A percentile compares a stretch with the other conserved stretches of the same genome.
phyloP scores from a whole-genome alignment of 2,113 vertebrate genomes.

The Coracopsis vasa region DNA sequence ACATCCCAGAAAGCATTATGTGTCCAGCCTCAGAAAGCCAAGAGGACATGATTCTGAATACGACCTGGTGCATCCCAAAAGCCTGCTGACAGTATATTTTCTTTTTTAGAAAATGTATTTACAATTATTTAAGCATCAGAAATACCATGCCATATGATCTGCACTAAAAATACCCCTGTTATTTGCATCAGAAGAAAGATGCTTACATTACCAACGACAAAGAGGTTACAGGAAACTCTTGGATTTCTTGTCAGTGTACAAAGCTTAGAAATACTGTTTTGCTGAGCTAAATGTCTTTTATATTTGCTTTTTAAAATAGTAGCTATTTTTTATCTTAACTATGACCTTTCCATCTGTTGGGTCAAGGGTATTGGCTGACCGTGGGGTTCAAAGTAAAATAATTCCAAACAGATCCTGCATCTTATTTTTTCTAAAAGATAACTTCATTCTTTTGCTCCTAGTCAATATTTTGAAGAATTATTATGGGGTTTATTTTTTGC shows the following conservation, averaged over 20 bases:
- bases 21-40: not conserved
- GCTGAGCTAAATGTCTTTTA: not conserved
- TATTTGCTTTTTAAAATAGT: not conserved
- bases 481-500: not conserved
- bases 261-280: not conserved
- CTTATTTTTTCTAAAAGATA: not conserved
- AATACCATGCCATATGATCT: not conserved
- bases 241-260: not conserved
- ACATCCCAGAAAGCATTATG: accelerated
- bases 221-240: not conserved
- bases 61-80: not conserved
- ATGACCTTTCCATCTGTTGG: not conserved
- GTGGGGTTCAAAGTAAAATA: not conserved
- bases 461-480: not conserved
- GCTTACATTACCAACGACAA: not conserved
- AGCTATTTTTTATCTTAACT: not conserved
- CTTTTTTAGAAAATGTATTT: not conserved
- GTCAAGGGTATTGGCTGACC: not conserved
- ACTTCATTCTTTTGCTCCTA: not conserved
- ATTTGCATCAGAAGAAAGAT: not conserved
- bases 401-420: not conserved
- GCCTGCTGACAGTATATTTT: not conserved
- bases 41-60: not conserved
- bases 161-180: not conserved
- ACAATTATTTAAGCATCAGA: not conserved